These are phyloP conservation scores for Netelia inedita DNA, from an alignment of 2,888 invertebrate species.

Conservation along the genomic window DNA sequence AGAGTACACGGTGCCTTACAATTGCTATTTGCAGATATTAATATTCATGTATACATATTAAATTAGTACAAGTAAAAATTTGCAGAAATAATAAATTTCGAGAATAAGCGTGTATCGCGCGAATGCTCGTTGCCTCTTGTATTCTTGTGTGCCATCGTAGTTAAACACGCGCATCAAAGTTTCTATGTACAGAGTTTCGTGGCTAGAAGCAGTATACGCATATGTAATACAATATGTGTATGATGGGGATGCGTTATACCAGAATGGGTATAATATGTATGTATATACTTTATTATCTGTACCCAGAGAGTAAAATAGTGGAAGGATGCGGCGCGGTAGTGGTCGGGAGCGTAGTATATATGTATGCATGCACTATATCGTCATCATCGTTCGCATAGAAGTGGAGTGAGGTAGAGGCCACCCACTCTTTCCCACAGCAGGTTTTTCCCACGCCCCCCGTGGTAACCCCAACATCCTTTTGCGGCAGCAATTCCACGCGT, in stretches of 20 bases:
- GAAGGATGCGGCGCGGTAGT: conserved; percentile 16
- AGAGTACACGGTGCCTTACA: neutral
- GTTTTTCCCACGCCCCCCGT: conserved; percentile 92
- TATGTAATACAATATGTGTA: conserved; percentile 59
- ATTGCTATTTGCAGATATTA: neutral
- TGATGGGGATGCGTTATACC: conserved; percentile 30
- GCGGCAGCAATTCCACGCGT: conserved; percentile 83
- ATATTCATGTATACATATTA: too few relatives aligned
- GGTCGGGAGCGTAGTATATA: neutral
- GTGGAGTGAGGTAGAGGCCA: conserved; percentile 88
- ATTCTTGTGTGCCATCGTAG: conserved; percentile 37
- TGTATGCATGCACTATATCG: conserved; percentile 70
- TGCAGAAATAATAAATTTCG: too few relatives aligned
- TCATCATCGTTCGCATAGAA: conserved; percentile 78
- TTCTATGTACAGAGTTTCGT: conserved; percentile 50
- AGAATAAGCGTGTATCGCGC: too few relatives aligned
- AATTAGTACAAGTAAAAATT: too few relatives aligned
- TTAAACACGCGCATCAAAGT: conserved; percentile 17
- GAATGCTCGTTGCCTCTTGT: conserved; percentile 4
- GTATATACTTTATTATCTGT: conserved; percentile 40
- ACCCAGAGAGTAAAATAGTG: conserved; percentile 21
- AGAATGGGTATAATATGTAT: conserved; percentile 16
- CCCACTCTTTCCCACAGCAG: conserved; percentile 94
- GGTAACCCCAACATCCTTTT: conserved; percentile 92
- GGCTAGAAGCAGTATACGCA: conserved; percentile 43